Conservation (phyloP, 1,140 invertebrate species). For the Apis florea region DNA sequence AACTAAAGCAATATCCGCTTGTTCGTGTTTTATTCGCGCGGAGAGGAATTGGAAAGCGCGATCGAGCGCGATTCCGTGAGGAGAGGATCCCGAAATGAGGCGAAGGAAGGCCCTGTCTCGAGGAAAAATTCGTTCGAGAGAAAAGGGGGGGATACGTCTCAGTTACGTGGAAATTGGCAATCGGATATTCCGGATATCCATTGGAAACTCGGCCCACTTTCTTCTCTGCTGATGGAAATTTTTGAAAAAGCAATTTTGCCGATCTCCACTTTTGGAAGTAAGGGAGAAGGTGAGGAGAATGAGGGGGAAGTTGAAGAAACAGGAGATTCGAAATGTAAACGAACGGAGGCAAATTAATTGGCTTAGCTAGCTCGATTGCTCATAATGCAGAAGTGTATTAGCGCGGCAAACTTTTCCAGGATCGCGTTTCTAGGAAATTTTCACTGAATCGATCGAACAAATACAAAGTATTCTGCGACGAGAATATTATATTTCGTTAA, state of each 20-base stretch:
- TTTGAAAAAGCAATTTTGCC: too few species aligned
- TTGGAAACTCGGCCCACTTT: background rate
- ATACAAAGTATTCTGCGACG: background rate
- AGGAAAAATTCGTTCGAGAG: background rate
- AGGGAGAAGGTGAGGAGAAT: background rate
- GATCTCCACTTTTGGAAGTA: too few species aligned
- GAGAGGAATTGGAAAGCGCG: slow-evolving; percentile 11
- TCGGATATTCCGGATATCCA: background rate
- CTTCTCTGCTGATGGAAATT: background rate
- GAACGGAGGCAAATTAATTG: too few species aligned
- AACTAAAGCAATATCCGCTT: slow-evolving; percentile 68
- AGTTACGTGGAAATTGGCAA: background rate
- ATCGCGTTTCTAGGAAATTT: background rate
- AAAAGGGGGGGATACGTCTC: background rate
- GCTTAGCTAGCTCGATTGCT: too few species aligned
- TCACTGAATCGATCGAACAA: background rate
- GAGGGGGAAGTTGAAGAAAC: background rate
- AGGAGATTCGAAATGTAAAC: too few species aligned
- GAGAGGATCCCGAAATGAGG: too few species aligned
- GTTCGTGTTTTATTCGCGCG: slow-evolving; percentile 42
- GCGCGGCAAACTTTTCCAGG: too few species aligned
- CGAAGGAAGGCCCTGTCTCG: background rate
- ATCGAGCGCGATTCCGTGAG: background rate
- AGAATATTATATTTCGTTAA: too few species aligned
- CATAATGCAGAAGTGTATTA: too few species aligned